These are phyloP conservation scores for Cebuella pygmaea DNA, from an alignment of 2,797 vertebrate species.

Conservation along the genomic window DNA sequence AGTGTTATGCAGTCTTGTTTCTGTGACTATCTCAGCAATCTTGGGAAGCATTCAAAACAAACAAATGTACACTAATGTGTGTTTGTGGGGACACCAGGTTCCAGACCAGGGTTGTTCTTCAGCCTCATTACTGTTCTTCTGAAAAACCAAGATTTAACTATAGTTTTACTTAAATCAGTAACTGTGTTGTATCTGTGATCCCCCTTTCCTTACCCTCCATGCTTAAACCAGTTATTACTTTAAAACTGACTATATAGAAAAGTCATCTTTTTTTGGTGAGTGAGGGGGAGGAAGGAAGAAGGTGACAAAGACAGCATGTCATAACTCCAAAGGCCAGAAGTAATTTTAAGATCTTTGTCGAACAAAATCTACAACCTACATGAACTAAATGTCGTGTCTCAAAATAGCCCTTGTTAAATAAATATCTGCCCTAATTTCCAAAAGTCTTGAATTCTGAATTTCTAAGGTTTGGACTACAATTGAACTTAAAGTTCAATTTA, in stretches of 20 bases:
- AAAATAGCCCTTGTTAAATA: neutral
- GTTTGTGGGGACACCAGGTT: neutral
- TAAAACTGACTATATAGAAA: neutral
- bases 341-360: neutral
- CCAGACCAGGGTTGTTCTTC: neutral
- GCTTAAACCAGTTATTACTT: neutral
- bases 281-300: neutral
- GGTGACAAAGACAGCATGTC: neutral
- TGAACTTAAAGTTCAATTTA: neutral
- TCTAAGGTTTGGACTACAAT: neutral
- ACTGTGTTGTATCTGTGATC: neutral
- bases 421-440: neutral
- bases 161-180: neutral
- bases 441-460: constrained; percentile 3
- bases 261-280: neutral
- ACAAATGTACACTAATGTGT: neutral
- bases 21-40: neutral
- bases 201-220: neutral
- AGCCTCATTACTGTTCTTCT: neutral
- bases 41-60: neutral
- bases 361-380: neutral
- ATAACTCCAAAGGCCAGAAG: neutral
- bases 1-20: neutral
- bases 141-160: neutral
- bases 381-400: constrained; percentile 2